Percentiles rank a stretch among this genome's conserved stretches.
Conservation (phyloP, 2,888 invertebrate genomes). For the Hydroisotoma schaefferi region DNA sequence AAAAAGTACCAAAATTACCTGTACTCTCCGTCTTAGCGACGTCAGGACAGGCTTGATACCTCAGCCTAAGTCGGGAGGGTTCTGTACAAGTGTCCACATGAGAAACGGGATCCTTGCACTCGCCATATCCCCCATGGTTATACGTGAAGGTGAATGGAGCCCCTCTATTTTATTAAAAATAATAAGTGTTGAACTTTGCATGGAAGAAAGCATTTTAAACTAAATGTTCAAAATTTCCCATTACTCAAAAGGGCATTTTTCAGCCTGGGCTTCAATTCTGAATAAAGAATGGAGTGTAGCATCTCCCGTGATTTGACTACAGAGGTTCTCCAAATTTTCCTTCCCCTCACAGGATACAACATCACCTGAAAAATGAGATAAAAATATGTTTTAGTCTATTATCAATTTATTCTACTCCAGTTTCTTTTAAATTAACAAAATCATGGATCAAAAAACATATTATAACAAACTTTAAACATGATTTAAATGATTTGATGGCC, state of each 20-base stretch:
- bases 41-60: slow-evolving; percentile 79
- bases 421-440: too few relatives aligned
- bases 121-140: slow-evolving; percentile 66
- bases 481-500: too few relatives aligned
- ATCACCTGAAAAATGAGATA: too few relatives aligned
- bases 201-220: neutral
- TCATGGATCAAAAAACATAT: too few relatives aligned
- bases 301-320: slow-evolving; percentile 68
- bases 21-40: slow-evolving; percentile 72
- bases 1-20: slow-evolving; percentile 56
- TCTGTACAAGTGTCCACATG: slow-evolving; percentile 80
- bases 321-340: slow-evolving; percentile 62
- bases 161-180: slow-evolving; percentile 51
- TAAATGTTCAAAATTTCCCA: neutral
- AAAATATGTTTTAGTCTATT: too few relatives aligned
- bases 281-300: slow-evolving; percentile 72
- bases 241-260: slow-evolving; percentile 68
- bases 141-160: slow-evolving; percentile 79
- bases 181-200: too few relatives aligned
- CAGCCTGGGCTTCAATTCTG: slow-evolving; percentile 66
- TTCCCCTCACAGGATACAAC: slow-evolving; percentile 59
- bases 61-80: slow-evolving; percentile 70
- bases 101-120: slow-evolving; percentile 69
- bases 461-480: too few relatives aligned
- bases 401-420: too few relatives aligned